A percentile compares a stretch with the other conserved stretches of the same genome.
Evolutionary conservation across 2,113 vertebrate genomes (phyloP).

Genomic region (Furnarius figulus): DNA sequence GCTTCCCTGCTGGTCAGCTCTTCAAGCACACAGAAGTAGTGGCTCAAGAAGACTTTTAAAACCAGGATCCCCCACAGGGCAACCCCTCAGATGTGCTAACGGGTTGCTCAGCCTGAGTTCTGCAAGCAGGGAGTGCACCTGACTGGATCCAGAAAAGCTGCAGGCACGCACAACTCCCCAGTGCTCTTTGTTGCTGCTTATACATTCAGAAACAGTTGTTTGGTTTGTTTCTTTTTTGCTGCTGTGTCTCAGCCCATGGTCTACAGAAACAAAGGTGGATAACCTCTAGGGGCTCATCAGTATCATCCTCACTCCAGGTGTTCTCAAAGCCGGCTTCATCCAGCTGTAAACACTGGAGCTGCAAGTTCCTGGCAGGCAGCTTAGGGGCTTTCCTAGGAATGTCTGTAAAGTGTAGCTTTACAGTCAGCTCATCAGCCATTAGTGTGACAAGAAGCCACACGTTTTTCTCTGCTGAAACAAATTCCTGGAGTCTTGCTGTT

Average conservation of each 20-base stretch:
- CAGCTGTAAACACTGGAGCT: background rate
- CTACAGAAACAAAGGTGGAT: background rate
- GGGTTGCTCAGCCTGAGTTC: background rate
- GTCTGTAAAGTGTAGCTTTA: background rate
- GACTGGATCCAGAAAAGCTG: background rate
- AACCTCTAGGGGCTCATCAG: too few species aligned
- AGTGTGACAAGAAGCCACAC: background rate
- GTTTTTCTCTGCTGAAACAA: background rate
- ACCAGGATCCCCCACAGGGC: background rate
- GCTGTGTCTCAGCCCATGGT: rapidly evolving
- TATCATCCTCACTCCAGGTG: background rate
- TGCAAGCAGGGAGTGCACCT: background rate
- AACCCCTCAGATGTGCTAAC: background rate
- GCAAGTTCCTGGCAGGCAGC: background rate
- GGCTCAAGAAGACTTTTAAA: background rate
- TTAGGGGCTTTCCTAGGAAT: background rate
- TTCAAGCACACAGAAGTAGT: background rate
- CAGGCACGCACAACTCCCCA: background rate
- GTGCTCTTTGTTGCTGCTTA: background rate
- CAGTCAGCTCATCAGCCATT: background rate
- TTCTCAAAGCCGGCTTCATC: background rate
- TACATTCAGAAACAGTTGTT: background rate
- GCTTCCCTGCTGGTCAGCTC: background rate
- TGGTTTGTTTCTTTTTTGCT: background rate
- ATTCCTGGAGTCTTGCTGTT: background rate